phyloP scores from a whole-genome alignment of 2,113 vertebrate genomes.

The Eira barbara region DNA sequence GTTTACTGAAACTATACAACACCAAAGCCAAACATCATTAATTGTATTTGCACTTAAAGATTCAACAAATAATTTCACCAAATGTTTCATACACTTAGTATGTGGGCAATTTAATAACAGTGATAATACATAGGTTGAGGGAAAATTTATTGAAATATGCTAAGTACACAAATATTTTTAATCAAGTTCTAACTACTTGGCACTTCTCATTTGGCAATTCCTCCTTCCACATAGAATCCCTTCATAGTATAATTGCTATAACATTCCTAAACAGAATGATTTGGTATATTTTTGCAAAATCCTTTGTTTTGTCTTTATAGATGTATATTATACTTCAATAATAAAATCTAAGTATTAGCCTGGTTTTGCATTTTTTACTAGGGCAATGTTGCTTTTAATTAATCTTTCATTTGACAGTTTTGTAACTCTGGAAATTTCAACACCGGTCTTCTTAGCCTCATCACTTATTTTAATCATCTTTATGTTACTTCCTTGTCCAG shows the following conservation, averaged over 20 bases:
- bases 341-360: neutral
- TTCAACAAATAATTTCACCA: neutral
- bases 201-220: neutral
- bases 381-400: neutral
- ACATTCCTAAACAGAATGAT: neutral
- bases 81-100: neutral
- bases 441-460: neutral
- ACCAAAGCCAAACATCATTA: neutral
- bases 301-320: neutral
- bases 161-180: neutral
- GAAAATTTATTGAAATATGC: neutral
- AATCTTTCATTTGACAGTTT: neutral
- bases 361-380: neutral
- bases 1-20: neutral
- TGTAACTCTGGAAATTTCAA: neutral
- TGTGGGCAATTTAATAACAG: neutral
- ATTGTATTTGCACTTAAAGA: neutral
- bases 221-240: neutral
- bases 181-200: too few species aligned
- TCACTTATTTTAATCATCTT: neutral
- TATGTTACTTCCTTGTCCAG: neutral
- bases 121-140: neutral
- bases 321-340: neutral
- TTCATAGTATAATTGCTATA: neutral
- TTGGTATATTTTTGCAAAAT: neutral